Conservation (phyloP, 2,797 vertebrate species). For the Oreochromis mossambicus region DNA sequence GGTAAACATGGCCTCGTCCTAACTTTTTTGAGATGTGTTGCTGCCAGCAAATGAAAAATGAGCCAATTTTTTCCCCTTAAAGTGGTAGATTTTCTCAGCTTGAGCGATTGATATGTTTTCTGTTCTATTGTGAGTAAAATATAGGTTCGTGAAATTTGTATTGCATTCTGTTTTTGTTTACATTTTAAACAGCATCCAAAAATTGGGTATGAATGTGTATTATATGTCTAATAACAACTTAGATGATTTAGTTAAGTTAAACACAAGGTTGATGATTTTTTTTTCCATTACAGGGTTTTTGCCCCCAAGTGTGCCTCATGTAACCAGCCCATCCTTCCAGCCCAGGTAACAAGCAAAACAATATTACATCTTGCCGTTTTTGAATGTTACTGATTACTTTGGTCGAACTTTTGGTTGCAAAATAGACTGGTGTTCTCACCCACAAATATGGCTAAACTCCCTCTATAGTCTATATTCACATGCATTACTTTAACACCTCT, state of each 20-base stretch:
- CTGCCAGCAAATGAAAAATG: background rate
- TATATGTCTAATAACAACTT: background rate
- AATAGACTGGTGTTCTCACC: no score
- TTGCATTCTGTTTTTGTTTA: background rate
- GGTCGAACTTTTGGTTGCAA: no score
- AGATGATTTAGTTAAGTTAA: background rate
- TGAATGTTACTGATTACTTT: background rate
- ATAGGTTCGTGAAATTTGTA: background rate
- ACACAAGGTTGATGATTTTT: background rate
- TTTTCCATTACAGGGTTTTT: slow-evolving; percentile 83
- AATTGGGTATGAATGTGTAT: background rate
- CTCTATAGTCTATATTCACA: no score
- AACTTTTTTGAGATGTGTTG: background rate
- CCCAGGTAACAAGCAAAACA: slow-evolving; percentile 79
- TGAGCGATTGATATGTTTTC: background rate
- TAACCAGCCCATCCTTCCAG: slow-evolving; percentile 94
- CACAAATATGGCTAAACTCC: no score
- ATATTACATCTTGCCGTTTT: background rate
- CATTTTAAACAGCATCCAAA: background rate
- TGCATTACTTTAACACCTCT: no score
- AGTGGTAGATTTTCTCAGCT: background rate
- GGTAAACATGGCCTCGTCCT: background rate
- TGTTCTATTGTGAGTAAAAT: background rate
- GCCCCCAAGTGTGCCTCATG: slow-evolving; percentile 98
- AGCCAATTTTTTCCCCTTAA: background rate